phyloP scores from a whole-genome alignment of 2,797 vertebrate species.

The Octomys mimax region DNA sequence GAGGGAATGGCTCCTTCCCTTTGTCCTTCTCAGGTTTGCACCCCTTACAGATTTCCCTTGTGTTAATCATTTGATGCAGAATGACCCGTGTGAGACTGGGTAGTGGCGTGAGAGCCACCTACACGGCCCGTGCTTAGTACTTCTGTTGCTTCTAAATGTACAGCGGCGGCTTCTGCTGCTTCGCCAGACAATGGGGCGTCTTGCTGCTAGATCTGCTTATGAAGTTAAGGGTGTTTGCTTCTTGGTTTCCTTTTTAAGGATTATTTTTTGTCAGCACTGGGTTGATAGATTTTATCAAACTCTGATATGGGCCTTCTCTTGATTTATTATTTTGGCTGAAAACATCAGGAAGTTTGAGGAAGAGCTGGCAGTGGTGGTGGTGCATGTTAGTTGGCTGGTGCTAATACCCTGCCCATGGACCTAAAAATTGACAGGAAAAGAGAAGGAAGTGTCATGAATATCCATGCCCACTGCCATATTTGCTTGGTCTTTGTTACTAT shows the following conservation, averaged over 20 bases:
- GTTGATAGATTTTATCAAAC: not conserved
- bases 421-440: not conserved
- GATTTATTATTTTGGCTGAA: not conserved
- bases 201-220: not conserved
- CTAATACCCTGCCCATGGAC: not conserved
- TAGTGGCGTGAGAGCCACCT: not conserved
- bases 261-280: conserved; percentile 14
- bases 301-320: not conserved
- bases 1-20: not conserved
- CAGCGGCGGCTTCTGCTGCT: not conserved
- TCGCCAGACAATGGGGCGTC: too few species aligned
- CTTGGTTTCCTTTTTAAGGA: not conserved
- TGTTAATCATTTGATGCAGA: not conserved
- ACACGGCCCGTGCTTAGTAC: not conserved
- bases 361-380: not conserved
- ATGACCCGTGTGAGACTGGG: not conserved
- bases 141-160: not conserved
- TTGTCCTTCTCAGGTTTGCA: not conserved
- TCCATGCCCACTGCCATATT: not conserved
- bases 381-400: not conserved
- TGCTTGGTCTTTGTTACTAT: not conserved
- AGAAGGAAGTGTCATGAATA: not conserved
- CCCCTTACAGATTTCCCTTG: not conserved
- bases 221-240: not conserved
- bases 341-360: not conserved